These are phyloP conservation scores for Hormiphora californensis DNA, from an alignment of 37 sponge, comb jelly and placozoan genomes.

Conservation along the genomic window DNA sequence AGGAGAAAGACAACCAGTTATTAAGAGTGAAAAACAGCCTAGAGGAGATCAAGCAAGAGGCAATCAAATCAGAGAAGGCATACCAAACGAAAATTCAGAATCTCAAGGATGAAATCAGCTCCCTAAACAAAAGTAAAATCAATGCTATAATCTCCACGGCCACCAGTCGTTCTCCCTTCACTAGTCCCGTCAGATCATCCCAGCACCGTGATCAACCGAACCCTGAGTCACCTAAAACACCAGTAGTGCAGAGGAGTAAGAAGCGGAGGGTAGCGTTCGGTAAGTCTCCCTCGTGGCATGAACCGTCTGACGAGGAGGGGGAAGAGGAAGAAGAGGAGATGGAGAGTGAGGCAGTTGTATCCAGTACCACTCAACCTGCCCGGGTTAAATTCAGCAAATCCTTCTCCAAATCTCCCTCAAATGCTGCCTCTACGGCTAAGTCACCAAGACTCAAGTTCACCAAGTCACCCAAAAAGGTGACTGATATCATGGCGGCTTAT, in stretches of 20 bases:
- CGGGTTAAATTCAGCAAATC: too few species aligned
- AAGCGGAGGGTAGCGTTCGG: conserved; percentile 33
- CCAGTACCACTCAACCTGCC: conserved; percentile 43
- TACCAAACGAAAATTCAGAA: conserved; percentile 16
- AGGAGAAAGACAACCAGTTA: conserved; percentile 11
- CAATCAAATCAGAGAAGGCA: neutral
- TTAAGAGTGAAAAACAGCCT: neutral
- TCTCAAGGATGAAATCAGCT: conserved; percentile 10
- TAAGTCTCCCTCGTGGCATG: conserved; percentile 43
- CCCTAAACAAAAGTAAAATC: conserved; percentile 19
- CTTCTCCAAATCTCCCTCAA: too few species aligned
- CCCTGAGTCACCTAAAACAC: conserved; percentile 50
- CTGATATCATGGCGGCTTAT: neutral
- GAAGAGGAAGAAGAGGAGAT: conserved; percentile 11
- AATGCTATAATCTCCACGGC: conserved; percentile 6
- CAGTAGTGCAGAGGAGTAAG: neutral
- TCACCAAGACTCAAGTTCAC: neutral
- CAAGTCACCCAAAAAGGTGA: neutral
- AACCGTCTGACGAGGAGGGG: neutral
- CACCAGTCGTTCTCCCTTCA: neutral
- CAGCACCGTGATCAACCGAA: too few species aligned
- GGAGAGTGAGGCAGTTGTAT: conserved; percentile 12
- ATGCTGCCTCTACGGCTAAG: neutral
- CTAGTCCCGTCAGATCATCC: neutral
- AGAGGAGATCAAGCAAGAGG: neutral